These are phyloP conservation scores for Himantopus leucocephalus DNA, from an alignment of 2,113 vertebrate species.

Conservation along the genomic window DNA sequence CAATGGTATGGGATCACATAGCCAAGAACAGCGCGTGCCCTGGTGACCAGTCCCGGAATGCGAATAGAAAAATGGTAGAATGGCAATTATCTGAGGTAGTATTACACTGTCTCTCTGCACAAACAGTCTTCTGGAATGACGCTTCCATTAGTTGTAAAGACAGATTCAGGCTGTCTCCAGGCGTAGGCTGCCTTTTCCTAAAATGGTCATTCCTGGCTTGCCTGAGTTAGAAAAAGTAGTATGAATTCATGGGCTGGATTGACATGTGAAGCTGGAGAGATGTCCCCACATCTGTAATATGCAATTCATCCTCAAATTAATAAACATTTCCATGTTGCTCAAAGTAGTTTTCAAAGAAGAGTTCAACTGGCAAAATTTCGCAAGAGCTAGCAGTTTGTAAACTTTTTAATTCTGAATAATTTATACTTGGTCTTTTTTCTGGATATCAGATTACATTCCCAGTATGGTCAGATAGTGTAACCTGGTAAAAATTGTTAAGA, in stretches of 20 bases:
- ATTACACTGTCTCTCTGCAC: background rate
- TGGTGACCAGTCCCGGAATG: background rate
- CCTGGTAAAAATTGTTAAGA: background rate
- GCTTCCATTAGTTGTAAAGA: background rate
- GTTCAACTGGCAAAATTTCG: background rate
- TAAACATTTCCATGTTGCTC: background rate
- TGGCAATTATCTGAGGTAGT: background rate
- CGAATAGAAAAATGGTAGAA: background rate
- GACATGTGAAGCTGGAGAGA: background rate
- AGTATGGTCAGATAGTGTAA: background rate
- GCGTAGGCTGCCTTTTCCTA: background rate
- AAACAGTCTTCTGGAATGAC: background rate
- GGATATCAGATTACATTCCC: background rate
- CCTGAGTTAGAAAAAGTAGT: background rate
- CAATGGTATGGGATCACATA: background rate
- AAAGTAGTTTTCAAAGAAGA: background rate
- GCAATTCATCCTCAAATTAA: background rate
- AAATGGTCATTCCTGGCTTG: background rate
- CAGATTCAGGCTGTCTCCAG: background rate
- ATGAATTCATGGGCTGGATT: background rate
- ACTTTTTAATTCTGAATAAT: background rate
- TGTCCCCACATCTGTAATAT: background rate
- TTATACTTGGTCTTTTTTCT: background rate
- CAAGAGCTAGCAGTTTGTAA: background rate
- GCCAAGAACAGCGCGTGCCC: conserved; percentile 24